These are phyloP conservation scores for Seriola aureovittata DNA, from an alignment of 2,113 vertebrate species.

Conservation along the genomic window DNA sequence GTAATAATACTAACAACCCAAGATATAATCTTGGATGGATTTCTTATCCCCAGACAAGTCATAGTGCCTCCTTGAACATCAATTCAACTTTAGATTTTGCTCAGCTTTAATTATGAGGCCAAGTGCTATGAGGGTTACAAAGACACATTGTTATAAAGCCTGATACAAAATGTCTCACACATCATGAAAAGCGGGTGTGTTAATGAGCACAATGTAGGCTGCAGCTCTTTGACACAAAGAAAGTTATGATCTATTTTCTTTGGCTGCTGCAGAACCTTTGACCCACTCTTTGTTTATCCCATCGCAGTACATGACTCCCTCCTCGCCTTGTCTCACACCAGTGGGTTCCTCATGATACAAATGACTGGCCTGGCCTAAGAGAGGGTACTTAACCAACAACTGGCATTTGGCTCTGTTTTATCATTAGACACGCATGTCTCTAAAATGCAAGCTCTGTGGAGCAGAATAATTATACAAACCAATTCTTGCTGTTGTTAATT, in stretches of 20 bases:
- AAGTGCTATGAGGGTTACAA: conserved; percentile 49
- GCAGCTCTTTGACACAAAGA: conserved; percentile 52
- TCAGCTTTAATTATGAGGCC: conserved; percentile 37
- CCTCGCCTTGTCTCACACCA: conserved; percentile 67
- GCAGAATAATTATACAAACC: conserved; percentile 81
- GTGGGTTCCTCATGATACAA: conserved; percentile 72
- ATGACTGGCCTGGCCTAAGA: conserved; percentile 71
- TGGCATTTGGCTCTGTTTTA: conserved; percentile 79
- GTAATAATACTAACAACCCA: conserved; percentile 39
- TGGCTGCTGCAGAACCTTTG: conserved; percentile 67
- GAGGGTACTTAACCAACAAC: conserved; percentile 79
- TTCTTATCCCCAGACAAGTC: conserved; percentile 41
- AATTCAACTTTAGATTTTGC: conserved; percentile 42
- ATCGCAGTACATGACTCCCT: conserved; percentile 62
- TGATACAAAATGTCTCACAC: conserved; percentile 31
- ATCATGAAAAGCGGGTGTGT: conserved; percentile 64
- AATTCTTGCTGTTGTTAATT: conserved; percentile 79
- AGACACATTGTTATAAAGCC: conserved; percentile 25
- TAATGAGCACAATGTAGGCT: conserved; percentile 55
- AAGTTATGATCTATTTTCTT: conserved; percentile 63
- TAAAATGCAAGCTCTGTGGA: conserved; percentile 77
- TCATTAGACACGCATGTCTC: conserved; percentile 82
- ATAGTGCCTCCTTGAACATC: conserved; percentile 39
- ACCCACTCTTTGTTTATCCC: conserved; percentile 80
- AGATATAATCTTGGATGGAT: conserved; percentile 39